phyloP scores from a whole-genome alignment of 2,113 vertebrate species.

The Zosterops lateralis region DNA sequence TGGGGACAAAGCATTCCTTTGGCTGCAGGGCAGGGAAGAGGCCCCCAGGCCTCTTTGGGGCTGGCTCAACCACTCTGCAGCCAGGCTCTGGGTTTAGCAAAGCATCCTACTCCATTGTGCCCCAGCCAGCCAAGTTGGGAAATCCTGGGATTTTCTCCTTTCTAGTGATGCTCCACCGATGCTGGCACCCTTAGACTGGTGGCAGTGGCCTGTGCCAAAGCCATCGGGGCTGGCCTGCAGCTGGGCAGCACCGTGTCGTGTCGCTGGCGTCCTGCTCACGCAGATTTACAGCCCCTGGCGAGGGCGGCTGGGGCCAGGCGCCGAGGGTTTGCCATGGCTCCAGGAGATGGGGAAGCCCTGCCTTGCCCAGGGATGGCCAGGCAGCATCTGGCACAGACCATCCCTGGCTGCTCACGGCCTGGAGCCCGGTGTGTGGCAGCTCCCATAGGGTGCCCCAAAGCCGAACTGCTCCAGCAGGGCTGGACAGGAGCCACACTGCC shows the following conservation, averaged over 20 bases:
- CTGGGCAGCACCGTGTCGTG: neutral
- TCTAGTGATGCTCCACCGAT: neutral
- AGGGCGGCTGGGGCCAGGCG: neutral
- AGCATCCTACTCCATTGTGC: fast-evolving
- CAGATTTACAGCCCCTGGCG: neutral
- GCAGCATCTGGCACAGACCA: neutral
- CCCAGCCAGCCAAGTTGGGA: neutral
- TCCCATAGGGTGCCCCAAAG: neutral
- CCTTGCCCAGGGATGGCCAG: neutral
- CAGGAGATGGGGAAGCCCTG: neutral
- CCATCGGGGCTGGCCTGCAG: neutral
- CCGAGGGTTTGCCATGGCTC: neutral
- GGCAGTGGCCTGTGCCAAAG: neutral
- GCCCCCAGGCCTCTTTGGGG: neutral
- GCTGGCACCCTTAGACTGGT: neutral
- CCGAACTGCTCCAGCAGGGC: neutral
- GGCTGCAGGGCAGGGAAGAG: neutral
- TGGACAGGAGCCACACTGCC: neutral
- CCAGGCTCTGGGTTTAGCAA: neutral
- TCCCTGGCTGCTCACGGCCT: fast-evolving
- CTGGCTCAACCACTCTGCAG: neutral
- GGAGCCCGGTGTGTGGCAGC: neutral
- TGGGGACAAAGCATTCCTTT: neutral
- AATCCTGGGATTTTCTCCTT: neutral
- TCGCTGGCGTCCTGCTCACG: fast-evolving